These are phyloP conservation scores for Junonia oenone DNA, from an alignment of 2,888 invertebrate genomes.

Conservation along the genomic window DNA sequence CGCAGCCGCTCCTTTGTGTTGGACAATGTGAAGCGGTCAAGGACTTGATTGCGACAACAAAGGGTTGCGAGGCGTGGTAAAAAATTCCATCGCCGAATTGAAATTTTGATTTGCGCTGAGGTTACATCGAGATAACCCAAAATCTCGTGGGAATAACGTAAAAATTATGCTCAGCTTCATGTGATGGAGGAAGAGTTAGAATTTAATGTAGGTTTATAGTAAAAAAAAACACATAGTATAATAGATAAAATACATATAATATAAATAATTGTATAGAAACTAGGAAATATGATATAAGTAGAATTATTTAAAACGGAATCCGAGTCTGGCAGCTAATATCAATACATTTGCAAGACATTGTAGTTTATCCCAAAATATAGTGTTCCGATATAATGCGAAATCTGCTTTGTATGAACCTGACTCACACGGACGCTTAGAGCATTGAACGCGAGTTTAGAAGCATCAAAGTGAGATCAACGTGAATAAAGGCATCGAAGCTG, in stretches of 20 bases:
- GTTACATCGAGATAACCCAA: background rate
- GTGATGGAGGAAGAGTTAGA: background rate
- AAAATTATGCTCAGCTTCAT: too few species aligned
- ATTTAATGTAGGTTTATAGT: too few species aligned
- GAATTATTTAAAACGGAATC: background rate
- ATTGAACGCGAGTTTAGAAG: conserved; percentile 62
- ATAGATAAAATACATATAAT: too few species aligned
- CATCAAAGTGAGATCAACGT: conserved; percentile 73
- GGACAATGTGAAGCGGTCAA: conserved; percentile 67
- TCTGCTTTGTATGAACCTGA: conserved; percentile 35
- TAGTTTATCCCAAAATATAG: conserved; percentile 5
- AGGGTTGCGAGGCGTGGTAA: conserved; percentile 48
- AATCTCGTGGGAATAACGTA: background rate
- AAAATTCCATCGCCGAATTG: conserved; percentile 25
- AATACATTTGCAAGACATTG: background rate
- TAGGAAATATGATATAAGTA: background rate
- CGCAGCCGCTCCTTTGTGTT: conserved; percentile 67
- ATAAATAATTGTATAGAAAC: too few species aligned
- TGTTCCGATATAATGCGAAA: conserved; percentile 22
- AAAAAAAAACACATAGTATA: too few species aligned
- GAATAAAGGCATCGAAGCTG: conserved; percentile 71
- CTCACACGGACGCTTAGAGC: conserved; percentile 48
- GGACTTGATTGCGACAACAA: conserved; percentile 67
- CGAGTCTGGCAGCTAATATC: background rate
- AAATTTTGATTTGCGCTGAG: conserved; percentile 21